Percentiles rank a stretch among this genome's conserved stretches.
Conservation (phyloP, 2,888 invertebrate genomes). For the Rhimphoctona megacephalus region DNA sequence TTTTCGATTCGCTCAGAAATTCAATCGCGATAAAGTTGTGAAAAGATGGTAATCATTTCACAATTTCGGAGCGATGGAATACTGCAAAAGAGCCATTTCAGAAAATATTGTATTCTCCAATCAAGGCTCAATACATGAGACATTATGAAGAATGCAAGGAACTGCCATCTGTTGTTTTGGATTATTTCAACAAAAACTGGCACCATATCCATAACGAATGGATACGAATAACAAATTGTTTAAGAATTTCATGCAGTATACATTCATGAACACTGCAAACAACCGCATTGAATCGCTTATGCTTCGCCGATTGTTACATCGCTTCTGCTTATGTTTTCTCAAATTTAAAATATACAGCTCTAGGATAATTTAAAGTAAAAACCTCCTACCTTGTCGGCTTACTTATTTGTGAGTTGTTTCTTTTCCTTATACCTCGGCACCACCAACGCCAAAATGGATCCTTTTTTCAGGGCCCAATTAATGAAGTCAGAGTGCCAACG, state of each 20-base stretch:
- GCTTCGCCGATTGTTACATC: too few relatives aligned
- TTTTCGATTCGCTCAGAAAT: neutral
- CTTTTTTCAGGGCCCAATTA: too few relatives aligned
- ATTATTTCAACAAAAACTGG: constrained; percentile 9
- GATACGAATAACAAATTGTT: too few relatives aligned
- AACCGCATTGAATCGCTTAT: neutral
- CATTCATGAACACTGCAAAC: neutral
- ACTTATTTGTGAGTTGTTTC: too few relatives aligned
- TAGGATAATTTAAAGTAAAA: neutral
- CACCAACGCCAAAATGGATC: too few relatives aligned
- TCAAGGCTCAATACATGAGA: neutral
- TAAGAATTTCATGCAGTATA: neutral
- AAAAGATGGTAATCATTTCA: constrained; percentile 12
- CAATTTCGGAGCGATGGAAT: neutral
- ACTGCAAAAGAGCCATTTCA: neutral
- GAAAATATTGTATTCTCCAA: neutral
- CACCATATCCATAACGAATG: neutral
- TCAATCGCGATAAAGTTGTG: neutral
- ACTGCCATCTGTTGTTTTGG: neutral
- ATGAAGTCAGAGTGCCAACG: too few relatives aligned
- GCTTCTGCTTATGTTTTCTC: too few relatives aligned
- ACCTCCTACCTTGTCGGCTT: too few relatives aligned
- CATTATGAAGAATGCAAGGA: neutral
- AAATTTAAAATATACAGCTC: neutral
- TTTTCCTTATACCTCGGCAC: too few relatives aligned